phyloP scores from a whole-genome alignment of 1,140 invertebrate genomes.

The Antheraea pernyi region DNA sequence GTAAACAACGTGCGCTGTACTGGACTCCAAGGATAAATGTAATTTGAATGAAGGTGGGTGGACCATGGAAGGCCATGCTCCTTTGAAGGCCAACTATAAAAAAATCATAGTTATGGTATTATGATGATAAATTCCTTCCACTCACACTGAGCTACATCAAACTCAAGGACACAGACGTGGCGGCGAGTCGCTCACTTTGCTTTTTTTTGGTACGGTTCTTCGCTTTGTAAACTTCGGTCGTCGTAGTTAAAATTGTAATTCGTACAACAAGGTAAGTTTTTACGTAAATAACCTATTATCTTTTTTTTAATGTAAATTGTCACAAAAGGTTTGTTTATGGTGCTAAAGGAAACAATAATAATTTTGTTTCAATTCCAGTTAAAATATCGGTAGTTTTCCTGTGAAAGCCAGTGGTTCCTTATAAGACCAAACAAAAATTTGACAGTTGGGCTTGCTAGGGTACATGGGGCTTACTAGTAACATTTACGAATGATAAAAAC shows the following conservation, averaged over 20 bases:
- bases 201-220: constrained; percentile 21
- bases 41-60: neutral
- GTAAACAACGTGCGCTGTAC: no score
- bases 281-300: constrained; percentile 10
- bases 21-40: no score
- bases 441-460: constrained; percentile 34
- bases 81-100: constrained; percentile 27
- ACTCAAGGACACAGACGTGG: constrained; percentile 23
- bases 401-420: constrained; percentile 32
- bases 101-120: constrained; percentile 7
- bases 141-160: no score
- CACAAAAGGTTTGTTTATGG: constrained; percentile 25
- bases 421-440: constrained; percentile 36
- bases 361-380: constrained; percentile 25
- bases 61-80: constrained; percentile 16
- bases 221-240: constrained; percentile 28
- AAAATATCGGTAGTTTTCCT: constrained; percentile 26
- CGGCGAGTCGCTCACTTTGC: constrained; percentile 23
- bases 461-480: constrained; percentile 31
- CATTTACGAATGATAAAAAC: constrained; percentile 19
- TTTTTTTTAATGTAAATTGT: constrained; percentile 28
- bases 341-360: constrained; percentile 26
- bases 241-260: constrained; percentile 24
- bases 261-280: constrained; percentile 28
- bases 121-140: constrained; percentile 26